Evolutionary conservation across 2,797 vertebrate genomes (phyloP).

Genomic region (Bucorvus abyssinicus): DNA sequence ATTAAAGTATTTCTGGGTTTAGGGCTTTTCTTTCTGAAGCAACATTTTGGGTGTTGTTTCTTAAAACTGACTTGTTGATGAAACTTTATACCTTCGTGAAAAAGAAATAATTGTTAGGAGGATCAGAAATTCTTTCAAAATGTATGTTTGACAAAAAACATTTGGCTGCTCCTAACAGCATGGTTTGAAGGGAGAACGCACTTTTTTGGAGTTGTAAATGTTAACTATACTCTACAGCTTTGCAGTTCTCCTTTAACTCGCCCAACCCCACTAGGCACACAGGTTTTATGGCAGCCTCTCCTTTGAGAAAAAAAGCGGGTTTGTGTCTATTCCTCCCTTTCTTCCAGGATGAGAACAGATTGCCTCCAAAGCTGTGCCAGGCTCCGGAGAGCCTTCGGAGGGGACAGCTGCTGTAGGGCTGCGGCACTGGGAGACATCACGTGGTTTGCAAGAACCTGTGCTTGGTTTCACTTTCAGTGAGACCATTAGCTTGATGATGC

Average conservation of each 20-base stretch:
- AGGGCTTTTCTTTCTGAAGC: not conserved
- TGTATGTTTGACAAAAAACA: not conserved
- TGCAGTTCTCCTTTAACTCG: not conserved
- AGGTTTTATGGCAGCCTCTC: not conserved
- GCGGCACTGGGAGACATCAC: not conserved
- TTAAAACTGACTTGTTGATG: not conserved
- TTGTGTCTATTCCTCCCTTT: not conserved
- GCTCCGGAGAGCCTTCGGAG: not conserved
- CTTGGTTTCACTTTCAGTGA: not conserved
- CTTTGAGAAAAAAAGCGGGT: not conserved
- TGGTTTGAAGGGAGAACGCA: not conserved
- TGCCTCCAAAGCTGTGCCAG: not conserved
- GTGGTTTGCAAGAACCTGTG: rapidly evolving
- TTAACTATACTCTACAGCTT: not conserved
- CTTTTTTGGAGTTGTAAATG: not conserved
- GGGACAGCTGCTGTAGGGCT: not conserved
- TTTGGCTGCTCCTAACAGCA: not conserved
- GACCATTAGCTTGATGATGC: not conserved
- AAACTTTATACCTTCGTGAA: not conserved
- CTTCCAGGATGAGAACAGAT: not conserved
- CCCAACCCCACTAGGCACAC: rapidly evolving
- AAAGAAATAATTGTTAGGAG: not conserved
- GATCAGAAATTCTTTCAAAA: not conserved
- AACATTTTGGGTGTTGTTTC: not conserved
- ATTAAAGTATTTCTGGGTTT: not conserved